Base-by-base conservation (phyloP, 2,888 invertebrate species). In the Yponomeuta malinellus region DNA sequence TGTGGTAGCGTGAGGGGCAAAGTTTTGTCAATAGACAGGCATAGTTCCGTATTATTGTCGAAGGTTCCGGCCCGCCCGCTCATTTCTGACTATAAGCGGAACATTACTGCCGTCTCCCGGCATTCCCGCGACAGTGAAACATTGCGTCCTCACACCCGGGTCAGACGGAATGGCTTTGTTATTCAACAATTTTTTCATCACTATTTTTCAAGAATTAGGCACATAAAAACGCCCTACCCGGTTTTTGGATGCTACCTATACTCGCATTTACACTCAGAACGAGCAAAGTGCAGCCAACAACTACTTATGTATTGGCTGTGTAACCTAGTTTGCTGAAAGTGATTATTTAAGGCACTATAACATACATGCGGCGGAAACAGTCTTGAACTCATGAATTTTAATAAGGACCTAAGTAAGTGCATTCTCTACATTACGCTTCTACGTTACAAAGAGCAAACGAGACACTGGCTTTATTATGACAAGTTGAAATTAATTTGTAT, bases 91-190 rank as follows among this genome's bases (percentile, higher is more conserved):
- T 69, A 48, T 48, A 48, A 67, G 68, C 52, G 68, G 52, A 69
- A 69, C 68, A 69, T 69, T 69, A 69, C 63, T 31, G 69, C 52
- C 33, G 37, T 29, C 52, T 68, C 68, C 68, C 68, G 68, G 31
- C 48, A 48, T 69, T 63, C 43, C 48, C 43, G 33, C 15, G 70
- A 70, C 70, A 70, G 64, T 65, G 70, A 70, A 23, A 48, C 70
- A 70, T 70, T 37, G 70, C 70, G 64, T 29, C 65, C 69, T 71
- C 70, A 72, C 72, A 70, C 66, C 64, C 71, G 63, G 73, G 71
- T 52, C 69, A 67, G 70, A 63, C 67, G 69, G 71, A 75, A 75
- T 74, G 73, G 73, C 71, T 74, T 74, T 74, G 74, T 74, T 74
- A 74, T 74, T 74, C 72, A 66, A 67, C 71, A 48, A 66, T 63